Base-by-base conservation (phyloP, 2,113 vertebrate genomes). In the Urocolius indicus region DNA sequence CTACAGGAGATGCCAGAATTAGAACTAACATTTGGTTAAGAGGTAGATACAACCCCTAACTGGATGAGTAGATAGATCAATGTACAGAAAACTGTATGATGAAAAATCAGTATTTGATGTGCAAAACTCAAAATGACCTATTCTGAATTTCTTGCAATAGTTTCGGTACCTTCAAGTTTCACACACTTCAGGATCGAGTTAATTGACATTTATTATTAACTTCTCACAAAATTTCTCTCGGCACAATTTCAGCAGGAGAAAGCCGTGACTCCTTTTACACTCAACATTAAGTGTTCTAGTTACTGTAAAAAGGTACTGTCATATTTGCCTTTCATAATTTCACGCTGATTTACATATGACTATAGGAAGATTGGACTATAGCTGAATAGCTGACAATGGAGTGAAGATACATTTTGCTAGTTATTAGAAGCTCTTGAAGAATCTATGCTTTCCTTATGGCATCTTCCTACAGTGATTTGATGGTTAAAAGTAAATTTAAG, bases 1-100 rank as follows among this genome's bases (percentile, higher is more conserved):
- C 95, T 97, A 87, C 94, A 94, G 51, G 36, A 87, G 90, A 59
- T 61, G 10, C 61, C 71, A 78, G 71, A 94, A 97, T 97, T 95
- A 97, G 90, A 48, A 63, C 46, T 59, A 94, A 46, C 92, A 96
- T 91, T 96, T 97, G 90, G 84, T 83, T 83, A 74, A 79, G 79
- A 90, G 82, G 61, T 90, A 84, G 92, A 75, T 77, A 95, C 90
- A 75, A 96, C 63, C 61, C 85, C 20, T 94, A 77, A 74, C 93
- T 95, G 43, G n/a, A 11, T 62, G 82, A 84, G 89, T 13, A 90
- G 63, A 18, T 83, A 71, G 30, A 83, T 94, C n/a, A 77, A 16
- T 9, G 12, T 49, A 67, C 16, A 59, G 87, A 76, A 84, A 89
- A 72, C 59, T 26, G 59, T 26, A 38, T 9, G 41, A 73, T 0